Evolutionary conservation across 2,797 vertebrate species (phyloP).

Genomic region (Lerista edwardsae): DNA sequence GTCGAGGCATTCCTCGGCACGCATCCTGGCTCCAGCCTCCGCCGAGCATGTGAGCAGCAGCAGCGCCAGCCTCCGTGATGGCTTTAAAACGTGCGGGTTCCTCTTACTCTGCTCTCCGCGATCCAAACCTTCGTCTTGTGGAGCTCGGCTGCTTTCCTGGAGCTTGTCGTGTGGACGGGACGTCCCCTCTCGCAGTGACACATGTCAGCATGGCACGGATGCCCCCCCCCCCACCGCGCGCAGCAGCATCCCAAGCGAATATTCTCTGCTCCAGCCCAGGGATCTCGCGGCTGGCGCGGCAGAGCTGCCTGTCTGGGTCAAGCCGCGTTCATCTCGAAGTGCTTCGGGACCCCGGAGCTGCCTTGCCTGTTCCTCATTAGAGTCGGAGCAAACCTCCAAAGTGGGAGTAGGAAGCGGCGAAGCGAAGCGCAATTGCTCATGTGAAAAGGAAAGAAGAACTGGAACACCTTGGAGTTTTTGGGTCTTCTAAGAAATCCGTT

Average conservation of each 20-base stretch:
- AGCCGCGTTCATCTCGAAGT: neutral
- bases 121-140: constrained; percentile 19
- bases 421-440: too few species aligned
- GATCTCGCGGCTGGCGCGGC: constrained; percentile 1
- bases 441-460: neutral
- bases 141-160: constrained; percentile 63
- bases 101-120: neutral
- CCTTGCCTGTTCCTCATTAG: accelerated
- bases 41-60: constrained; percentile 51
- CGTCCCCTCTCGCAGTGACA: constrained; percentile 29
- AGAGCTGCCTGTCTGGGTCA: neutral
- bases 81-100: constrained; percentile 37
- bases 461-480: neutral
- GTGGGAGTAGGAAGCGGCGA: neutral
- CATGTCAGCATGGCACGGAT: constrained; percentile 43
- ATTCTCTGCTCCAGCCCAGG: neutral
- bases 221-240: constrained; percentile 38
- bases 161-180: constrained; percentile 59
- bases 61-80: constrained; percentile 43
- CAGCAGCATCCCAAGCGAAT: neutral
- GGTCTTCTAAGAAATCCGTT: neutral
- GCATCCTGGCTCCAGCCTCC: constrained; percentile 57
- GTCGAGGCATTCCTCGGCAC: constrained; percentile 58
- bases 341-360: accelerated
- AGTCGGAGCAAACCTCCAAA: neutral